Evolutionary conservation across 2,113 vertebrate species (phyloP), one percentile per base, ranked within the genome.

Genomic region (Brachyistius frenatus): DNA sequence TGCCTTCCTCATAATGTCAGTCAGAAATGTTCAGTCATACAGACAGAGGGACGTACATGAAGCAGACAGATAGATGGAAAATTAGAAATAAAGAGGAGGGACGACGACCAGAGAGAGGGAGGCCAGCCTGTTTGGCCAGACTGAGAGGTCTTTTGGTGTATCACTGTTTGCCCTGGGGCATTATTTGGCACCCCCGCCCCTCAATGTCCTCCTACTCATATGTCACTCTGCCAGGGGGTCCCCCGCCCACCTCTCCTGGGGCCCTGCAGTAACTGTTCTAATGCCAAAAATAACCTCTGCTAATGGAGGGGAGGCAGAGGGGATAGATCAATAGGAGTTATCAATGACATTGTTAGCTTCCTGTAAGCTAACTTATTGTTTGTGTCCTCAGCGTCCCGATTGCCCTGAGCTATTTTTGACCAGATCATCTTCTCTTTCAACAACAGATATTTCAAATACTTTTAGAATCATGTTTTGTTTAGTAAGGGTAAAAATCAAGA

Each of bases 261-360:
- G 60, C 69, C 77, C 65, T 33, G 78, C 47, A 79, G 77, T 75
- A 80, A 80, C 87, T 80, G 81, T 86, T 82, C 69, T 77, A 78
- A 75, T 72, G 80, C 86, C 86, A 83, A 85, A 90, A 91, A 93
- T 93, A 93, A 83, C 88, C 68, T 71, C 49, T 15, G 64, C 79
- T 89, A 84, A 91, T 88, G 91, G 91, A 86, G 32, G 64, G 64
- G 52, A 87, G 69, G 60, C 81, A 82, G 75, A 85, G 73, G 75
- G 83, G 69, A 83, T 35, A 37, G 88, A 93, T 93, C 91, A 93
- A 93, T 93, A 90, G 76, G 66, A 87, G 84, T 93, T 91, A 93
- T 93, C 85, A 89, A 80, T 91, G 88, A 86, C 88, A 86, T 52
- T 78, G 76, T 81, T 87, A 81, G 88, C 85, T 90, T 91, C 86